Conservation (phyloP, 2,113 vertebrate species). For the Catharus fuscescens region DNA sequence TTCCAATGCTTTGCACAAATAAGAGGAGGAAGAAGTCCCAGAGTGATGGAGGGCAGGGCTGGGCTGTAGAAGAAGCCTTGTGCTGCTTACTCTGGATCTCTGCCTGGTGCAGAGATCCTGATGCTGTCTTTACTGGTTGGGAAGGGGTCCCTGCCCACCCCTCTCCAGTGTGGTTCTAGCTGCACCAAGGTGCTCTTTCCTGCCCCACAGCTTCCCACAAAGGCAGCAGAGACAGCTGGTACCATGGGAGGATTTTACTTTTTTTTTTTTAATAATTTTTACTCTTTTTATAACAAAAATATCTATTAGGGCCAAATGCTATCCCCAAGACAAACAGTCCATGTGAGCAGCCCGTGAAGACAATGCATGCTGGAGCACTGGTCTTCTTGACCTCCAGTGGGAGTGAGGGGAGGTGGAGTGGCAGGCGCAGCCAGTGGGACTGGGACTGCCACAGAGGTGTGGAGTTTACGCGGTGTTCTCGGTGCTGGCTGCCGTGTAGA, state of each 20-base stretch:
- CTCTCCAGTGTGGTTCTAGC: accelerated
- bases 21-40: conserved; percentile 58
- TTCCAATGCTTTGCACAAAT: conserved; percentile 37
- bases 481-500: conserved; percentile 48
- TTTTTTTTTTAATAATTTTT: background rate
- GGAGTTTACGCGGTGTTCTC: background rate
- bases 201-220: background rate
- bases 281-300: conserved; percentile 56
- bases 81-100: conserved; percentile 44
- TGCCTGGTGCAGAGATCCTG: background rate
- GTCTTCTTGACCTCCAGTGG: background rate
- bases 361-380: background rate
- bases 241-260: background rate
- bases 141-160: background rate
- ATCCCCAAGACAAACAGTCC: background rate
- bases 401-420: background rate
- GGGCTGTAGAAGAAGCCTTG: background rate
- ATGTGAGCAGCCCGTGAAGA: accelerated
- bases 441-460: accelerated
- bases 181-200: background rate
- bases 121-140: accelerated
- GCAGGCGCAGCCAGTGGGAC: background rate
- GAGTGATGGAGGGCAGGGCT: conserved; percentile 44
- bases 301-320: background rate
- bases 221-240: background rate